Evolutionary conservation across 2,888 invertebrate species (phyloP).

Genomic region (Melipona beecheii): DNA sequence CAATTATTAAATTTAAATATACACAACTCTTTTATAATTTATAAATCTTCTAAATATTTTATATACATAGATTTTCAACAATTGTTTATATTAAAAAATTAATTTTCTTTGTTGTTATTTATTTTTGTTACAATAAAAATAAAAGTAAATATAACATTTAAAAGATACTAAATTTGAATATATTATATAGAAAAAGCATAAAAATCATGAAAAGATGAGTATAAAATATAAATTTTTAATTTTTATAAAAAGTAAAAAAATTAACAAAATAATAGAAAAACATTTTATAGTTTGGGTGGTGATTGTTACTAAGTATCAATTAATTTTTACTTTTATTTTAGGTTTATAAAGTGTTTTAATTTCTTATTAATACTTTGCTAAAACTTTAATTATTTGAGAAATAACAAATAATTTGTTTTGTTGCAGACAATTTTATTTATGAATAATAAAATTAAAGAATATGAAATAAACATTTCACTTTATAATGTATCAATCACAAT

Average conservation of each 20-base stretch:
- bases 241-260: neutral
- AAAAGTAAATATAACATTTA: conserved; percentile 26
- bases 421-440: neutral
- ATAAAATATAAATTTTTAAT: conserved; percentile 17
- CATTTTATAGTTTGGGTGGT: conserved; percentile 14
- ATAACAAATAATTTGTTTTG: conserved; percentile 12
- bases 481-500: neutral
- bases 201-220: conserved; percentile 8
- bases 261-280: conserved; percentile 7
- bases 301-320: conserved; percentile 21
- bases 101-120: neutral
- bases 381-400: conserved; percentile 14
- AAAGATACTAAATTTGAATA: conserved; percentile 23
- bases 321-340: conserved; percentile 39
- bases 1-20: conserved; percentile 37
- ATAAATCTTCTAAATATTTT: conserved; percentile 25
- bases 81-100: conserved; percentile 9
- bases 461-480: neutral
- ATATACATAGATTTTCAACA: conserved; percentile 14
- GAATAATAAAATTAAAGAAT: neutral
- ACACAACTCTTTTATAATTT: neutral
- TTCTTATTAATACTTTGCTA: conserved; percentile 24
- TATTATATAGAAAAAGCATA: conserved; percentile 7
- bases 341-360: conserved; percentile 29
- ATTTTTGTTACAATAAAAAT: conserved; percentile 15